Base-by-base conservation (phyloP, 2,888 invertebrate species). In the Oscheius sp. region DNA sequence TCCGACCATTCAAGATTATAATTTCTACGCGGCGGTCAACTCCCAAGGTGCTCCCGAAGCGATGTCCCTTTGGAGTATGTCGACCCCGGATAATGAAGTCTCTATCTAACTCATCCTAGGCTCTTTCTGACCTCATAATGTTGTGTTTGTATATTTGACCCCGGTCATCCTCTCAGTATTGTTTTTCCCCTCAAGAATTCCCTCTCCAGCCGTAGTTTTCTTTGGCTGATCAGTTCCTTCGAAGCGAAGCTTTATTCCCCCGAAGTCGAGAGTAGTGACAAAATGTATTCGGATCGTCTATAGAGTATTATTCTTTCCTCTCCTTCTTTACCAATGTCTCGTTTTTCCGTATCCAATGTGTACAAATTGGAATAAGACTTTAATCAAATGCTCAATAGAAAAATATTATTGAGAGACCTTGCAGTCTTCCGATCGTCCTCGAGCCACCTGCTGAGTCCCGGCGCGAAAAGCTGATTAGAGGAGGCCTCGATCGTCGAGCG, bases 1-100 rank as follows among this genome's bases (percentile, higher is more conserved):
- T 2, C 78, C 78, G 12, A 74, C 78, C 23, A 74, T 76, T 56
- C 29, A 68, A 68, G 78, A 78, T 56, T 78, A 74, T 63, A 43
- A 53, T 27, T 72, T 74, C 52, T 69, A 66, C 21, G 13, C 75
- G 16, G 76, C 76, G 6, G 18, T 76, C 23, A 18, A 56, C 46
- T 18, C 64, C 13, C 74, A 75, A n/a, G 74, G 71, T 25, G 45
- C 72, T 61, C 69, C 64, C 49, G 77, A 77, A 23, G 64, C 75
- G 13, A 55, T 77, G 45, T 74, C 71, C 71, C 68, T 64, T 25
- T 45, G 45, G 53, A 43, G 25, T 13, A 52, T 25, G 25, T 25
- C 73, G n/a, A 73, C 73, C 52, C 9, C 35, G 35, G 35, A 9
- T 9, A 69, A 75, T 12, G 72, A 75, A 21, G 58, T 75, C 43